Percentiles rank a stretch among this genome's conserved stretches.
Conservation (phyloP, 2,797 vertebrate species). For the Onychomys arenicola region DNA sequence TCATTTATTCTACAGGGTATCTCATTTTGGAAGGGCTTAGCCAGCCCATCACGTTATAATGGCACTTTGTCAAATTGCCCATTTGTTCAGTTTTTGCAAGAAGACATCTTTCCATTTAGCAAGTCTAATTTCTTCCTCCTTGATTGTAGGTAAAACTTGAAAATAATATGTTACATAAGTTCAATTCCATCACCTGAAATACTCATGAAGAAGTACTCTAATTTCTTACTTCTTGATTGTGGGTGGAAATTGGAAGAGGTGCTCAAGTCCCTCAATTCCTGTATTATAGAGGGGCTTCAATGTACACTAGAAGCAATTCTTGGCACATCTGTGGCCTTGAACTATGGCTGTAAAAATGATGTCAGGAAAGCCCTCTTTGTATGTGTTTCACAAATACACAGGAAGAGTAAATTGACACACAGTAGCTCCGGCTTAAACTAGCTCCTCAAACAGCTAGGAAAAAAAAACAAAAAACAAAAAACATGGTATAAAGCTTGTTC, state of each 20-base stretch:
- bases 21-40: slow-evolving; percentile 62
- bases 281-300: not conserved
- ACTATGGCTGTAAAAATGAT: not conserved
- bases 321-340: slow-evolving; percentile 2
- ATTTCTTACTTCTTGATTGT: slow-evolving; percentile 60
- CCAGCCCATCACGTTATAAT: slow-evolving; percentile 36
- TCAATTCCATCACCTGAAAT: slow-evolving; percentile 64
- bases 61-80: slow-evolving; percentile 66
- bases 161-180: slow-evolving; percentile 59
- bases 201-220: slow-evolving; percentile 47
- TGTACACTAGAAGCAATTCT: slow-evolving; percentile 37
- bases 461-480: not conserved
- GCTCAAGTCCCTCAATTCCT: slow-evolving; percentile 28
- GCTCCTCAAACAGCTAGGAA: not conserved
- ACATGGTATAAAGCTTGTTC: not conserved
- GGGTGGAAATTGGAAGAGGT: slow-evolving; percentile 44
- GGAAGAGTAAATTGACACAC: slow-evolving; percentile 20
- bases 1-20: slow-evolving; percentile 21
- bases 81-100: slow-evolving; percentile 71
- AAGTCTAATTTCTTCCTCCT: slow-evolving; percentile 76
- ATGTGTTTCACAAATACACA: slow-evolving; percentile 49
- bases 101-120: slow-evolving; percentile 69
- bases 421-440: slow-evolving; percentile 8
- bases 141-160: slow-evolving; percentile 56
- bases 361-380: not conserved